Percentiles rank a stretch among this genome's conserved stretches.
Conservation (phyloP, 2,797 vertebrate species). For the Ctenopoma kingsleyae region DNA sequence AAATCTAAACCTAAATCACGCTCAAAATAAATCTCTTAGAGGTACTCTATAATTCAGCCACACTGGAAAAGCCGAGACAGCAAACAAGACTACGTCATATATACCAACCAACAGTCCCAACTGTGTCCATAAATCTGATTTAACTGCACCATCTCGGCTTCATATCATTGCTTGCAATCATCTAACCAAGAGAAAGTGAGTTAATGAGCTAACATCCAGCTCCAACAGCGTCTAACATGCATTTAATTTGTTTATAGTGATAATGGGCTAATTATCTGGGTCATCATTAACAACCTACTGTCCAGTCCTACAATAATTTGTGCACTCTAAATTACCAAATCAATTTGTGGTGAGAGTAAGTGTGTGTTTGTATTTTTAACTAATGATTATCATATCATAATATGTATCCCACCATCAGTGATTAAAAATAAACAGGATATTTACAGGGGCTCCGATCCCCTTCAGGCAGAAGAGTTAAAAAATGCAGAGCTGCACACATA, state of each 20-base stretch:
- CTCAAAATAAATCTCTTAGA: slow-evolving; percentile 71
- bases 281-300: slow-evolving; percentile 62
- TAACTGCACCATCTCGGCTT: slow-evolving; percentile 21
- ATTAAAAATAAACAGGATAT: slow-evolving; percentile 69
- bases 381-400: slow-evolving; percentile 61
- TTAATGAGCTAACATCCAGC: slow-evolving; percentile 61
- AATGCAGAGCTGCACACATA: slow-evolving; percentile 34
- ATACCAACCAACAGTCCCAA: slow-evolving; percentile 23
- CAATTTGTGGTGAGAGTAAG: slow-evolving; percentile 54
- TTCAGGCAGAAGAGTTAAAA: slow-evolving; percentile 40
- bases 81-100: slow-evolving; percentile 53
- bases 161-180: slow-evolving; percentile 29
- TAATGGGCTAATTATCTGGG: slow-evolving; percentile 69
- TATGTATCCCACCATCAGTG: slow-evolving; percentile 30
- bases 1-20: slow-evolving; percentile 53
- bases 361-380: slow-evolving; percentile 44
- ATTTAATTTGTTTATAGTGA: slow-evolving; percentile 70
- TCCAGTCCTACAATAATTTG: slow-evolving; percentile 54
- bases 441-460: slow-evolving; percentile 54
- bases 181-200: slow-evolving; percentile 41
- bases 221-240: slow-evolving; percentile 39
- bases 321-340: slow-evolving; percentile 56
- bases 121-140: slow-evolving; percentile 46
- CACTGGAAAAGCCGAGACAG: slow-evolving; percentile 54
- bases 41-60: slow-evolving; percentile 69